A percentile compares a stretch with the other conserved stretches of the same genome.
Conservation (phyloP, 2,113 vertebrate genomes). For the Dicaeum eximium region DNA sequence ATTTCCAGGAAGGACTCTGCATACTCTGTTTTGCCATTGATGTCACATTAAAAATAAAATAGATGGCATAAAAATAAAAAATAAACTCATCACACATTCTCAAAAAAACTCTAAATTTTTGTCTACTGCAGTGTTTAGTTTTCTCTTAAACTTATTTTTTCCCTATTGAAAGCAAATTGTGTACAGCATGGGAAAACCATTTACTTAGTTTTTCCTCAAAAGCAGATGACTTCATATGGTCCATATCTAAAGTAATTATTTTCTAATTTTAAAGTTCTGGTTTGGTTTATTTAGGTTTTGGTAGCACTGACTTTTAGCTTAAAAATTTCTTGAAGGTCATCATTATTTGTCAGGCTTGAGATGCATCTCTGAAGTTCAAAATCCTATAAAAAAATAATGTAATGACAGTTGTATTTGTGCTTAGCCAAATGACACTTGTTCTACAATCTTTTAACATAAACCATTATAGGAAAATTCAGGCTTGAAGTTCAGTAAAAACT, state of each 20-base stretch:
- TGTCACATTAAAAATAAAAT: constrained; percentile 11
- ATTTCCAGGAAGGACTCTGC: neutral
- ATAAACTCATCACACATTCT: neutral
- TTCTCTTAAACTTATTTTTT: neutral
- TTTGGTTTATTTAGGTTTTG: neutral
- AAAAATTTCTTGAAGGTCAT: neutral
- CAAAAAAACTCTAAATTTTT: neutral
- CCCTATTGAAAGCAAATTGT: neutral
- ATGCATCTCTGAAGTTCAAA: neutral
- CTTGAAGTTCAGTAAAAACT: neutral
- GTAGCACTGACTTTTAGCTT: neutral
- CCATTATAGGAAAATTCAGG: neutral
- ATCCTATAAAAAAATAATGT: neutral
- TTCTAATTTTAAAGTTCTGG: neutral
- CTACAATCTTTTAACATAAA: neutral
- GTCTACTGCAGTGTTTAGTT: neutral
- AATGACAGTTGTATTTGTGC: neutral
- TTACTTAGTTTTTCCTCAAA: neutral
- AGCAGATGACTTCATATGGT: neutral
- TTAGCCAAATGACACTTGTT: neutral
- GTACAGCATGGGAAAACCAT: neutral
- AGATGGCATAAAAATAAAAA: neutral
- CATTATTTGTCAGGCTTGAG: neutral
- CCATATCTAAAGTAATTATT: neutral
- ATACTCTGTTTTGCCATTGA: neutral